Evolutionary conservation across 2,113 vertebrate genomes (phyloP).

Genomic region (Oreochromis aureus): DNA sequence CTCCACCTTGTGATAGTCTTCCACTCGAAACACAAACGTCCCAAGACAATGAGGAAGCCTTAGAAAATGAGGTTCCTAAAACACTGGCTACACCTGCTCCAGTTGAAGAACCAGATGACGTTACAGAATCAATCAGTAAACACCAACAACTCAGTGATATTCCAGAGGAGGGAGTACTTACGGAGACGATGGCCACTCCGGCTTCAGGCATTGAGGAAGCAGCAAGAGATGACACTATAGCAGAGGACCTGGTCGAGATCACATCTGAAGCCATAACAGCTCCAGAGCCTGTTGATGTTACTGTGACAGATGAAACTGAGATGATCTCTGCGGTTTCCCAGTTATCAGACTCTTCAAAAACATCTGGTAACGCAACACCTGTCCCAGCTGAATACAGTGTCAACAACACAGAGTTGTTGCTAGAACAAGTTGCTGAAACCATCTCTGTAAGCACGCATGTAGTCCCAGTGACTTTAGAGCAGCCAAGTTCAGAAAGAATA

Average conservation of each 20-base stretch:
- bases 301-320: slow-evolving; percentile 78
- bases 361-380: slow-evolving; percentile 84
- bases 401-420: slow-evolving; percentile 69
- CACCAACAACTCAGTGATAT: slow-evolving; percentile 74
- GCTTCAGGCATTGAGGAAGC: slow-evolving; percentile 52
- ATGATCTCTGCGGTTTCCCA: slow-evolving; percentile 91
- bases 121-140: slow-evolving; percentile 54
- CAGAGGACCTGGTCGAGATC: slow-evolving; percentile 73
- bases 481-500: slow-evolving; percentile 9
- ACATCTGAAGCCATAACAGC: slow-evolving; percentile 81
- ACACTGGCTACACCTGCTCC: background rate
- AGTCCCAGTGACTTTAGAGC: slow-evolving; percentile 10
- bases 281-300: slow-evolving; percentile 72
- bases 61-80: background rate
- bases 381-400: slow-evolving; percentile 67
- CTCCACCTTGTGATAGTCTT: background rate
- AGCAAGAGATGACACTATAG: slow-evolving; percentile 64
- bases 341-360: slow-evolving; percentile 78
- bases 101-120: slow-evolving; percentile 57
- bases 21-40: background rate
- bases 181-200: slow-evolving; percentile 55
- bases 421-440: slow-evolving; percentile 77
- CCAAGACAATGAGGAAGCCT: background rate
- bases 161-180: slow-evolving; percentile 62
- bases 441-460: slow-evolving; percentile 51